Evolutionary conservation across 1,140 invertebrate species (phyloP), one percentile per base, ranked within the genome.

Genomic region (Delia radicum): DNA sequence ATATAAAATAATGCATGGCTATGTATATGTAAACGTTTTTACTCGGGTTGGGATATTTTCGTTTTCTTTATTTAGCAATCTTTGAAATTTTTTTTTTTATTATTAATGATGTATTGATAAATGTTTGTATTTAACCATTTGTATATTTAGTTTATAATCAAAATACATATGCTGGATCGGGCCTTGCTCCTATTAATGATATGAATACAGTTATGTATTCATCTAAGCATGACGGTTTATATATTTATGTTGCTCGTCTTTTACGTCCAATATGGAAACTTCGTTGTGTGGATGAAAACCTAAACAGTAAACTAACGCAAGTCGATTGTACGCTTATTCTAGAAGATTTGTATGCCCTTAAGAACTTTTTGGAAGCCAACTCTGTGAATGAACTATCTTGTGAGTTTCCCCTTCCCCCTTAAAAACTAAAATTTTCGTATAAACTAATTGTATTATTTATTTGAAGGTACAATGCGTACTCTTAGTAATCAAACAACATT

Each of bases 151-250:
- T 74, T 74, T 48, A 26, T 6, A 73, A 46, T 67, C 67, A 63
- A 72, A 71, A 37, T 24, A 10, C 73, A 26, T 48, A 63, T 12
- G 48, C 18, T 63, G 31, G 5, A 33, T 48, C 77, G 48, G 72
- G 74, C 63, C 62, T 61, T 1, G 80, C 82, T 0, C 75, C 84
- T 5, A 80, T 81, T 0, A 77, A 83, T 7, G 84, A 83, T 55
- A 37, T 65, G 15, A 74, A 12, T 27, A 75, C 73, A 18, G 73
- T 84, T 18, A 77, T 81, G 13, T 87, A 80, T 81, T 87, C 87
- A 18, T 91, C 94, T 3, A 97, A 97, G 87, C 96, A 98, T 82
- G 95, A 97, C 85, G 96, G 95, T 1, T 88, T 99, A 0, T 99
- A 98, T 87, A 88, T 98, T 3, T 97, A 95, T 81, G 90, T 98